Conservation (phyloP, 2,113 vertebrate genomes). For the Tamias sibiricus region DNA sequence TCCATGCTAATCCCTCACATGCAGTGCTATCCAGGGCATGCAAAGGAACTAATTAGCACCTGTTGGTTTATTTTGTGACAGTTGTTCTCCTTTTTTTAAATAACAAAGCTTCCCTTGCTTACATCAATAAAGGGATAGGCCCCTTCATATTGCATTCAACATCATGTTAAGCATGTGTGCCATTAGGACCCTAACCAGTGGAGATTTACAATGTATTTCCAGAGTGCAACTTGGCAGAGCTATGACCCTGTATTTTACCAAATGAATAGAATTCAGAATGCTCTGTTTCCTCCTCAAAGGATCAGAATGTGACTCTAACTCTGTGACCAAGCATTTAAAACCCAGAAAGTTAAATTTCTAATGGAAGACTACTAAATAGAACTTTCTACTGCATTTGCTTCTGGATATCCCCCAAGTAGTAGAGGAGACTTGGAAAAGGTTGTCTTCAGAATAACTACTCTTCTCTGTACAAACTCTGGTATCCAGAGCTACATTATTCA, state of each 20-base stretch:
- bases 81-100: neutral
- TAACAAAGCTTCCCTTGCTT: slow-evolving; percentile 29
- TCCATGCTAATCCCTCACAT: slow-evolving; percentile 78
- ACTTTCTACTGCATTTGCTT: neutral
- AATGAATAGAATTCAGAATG: neutral
- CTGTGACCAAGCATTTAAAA: neutral
- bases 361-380: neutral
- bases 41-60: slow-evolving; percentile 76
- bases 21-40: slow-evolving; percentile 56
- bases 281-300: neutral
- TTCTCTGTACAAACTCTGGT: neutral
- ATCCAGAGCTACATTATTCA: neutral
- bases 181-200: neutral
- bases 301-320: neutral
- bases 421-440: neutral
- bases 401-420: fast-evolving
- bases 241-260: neutral
- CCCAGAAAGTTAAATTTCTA: neutral
- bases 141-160: neutral
- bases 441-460: neutral
- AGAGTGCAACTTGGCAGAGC: slow-evolving; percentile 7
- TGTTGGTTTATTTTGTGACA: slow-evolving; percentile 58
- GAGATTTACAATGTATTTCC: slow-evolving; percentile 46
- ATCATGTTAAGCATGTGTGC: neutral
- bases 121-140: neutral